phyloP scores from a whole-genome alignment of 2,113 vertebrate species.

The Pristiophorus japonicus region DNA sequence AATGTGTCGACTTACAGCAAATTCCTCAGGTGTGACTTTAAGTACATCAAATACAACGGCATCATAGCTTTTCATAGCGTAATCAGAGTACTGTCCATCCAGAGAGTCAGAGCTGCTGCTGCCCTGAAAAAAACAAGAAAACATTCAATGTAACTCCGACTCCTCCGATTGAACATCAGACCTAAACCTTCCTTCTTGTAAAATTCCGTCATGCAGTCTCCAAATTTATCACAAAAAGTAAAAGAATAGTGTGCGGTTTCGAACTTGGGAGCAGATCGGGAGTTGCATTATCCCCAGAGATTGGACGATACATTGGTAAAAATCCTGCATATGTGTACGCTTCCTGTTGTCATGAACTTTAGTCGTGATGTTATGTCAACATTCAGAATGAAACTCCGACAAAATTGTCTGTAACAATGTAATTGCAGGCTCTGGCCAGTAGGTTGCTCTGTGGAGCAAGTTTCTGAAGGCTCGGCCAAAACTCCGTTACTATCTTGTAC shows the following conservation, averaged over 20 bases:
- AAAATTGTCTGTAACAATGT: neutral
- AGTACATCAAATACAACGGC: constrained; percentile 91
- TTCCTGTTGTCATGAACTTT: neutral
- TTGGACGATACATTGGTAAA: no score
- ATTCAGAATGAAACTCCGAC: neutral
- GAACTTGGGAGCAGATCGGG: neutral
- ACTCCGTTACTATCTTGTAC: neutral
- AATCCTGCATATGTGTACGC: neutral
- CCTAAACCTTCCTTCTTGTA: no score
- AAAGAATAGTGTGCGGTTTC: neutral
- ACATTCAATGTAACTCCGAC: neutral
- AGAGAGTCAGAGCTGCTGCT: constrained; percentile 94
- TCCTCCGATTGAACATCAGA: neutral
- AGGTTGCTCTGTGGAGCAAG: neutral
- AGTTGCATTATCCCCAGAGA: neutral
- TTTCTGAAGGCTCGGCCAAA: neutral
- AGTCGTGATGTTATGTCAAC: neutral
- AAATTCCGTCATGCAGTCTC: no score
- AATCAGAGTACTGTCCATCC: constrained; percentile 80
- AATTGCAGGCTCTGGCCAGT: neutral
- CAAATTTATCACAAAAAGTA: neutral
- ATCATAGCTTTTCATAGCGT: constrained; percentile 87
- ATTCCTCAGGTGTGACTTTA: constrained; percentile 93
- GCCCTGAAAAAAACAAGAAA: constrained; percentile 55
- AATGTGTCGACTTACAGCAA: constrained; percentile 73